phyloP scores from a whole-genome alignment of 2,888 invertebrate species.

The Rotaria sp. region DNA sequence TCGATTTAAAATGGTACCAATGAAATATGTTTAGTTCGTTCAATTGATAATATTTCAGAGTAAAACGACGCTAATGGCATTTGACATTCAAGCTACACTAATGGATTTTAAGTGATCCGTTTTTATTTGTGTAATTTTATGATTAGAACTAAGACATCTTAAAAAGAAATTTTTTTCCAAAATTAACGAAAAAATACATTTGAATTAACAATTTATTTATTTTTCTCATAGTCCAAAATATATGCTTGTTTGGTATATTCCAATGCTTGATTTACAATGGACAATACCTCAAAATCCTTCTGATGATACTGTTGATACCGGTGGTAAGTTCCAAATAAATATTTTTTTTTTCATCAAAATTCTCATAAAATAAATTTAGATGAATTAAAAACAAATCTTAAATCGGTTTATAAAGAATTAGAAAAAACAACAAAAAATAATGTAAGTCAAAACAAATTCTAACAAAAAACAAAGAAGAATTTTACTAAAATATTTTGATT shows the following conservation, averaged over 20 bases:
- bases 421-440: not conserved
- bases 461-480: no score
- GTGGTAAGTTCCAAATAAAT: not conserved
- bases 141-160: no score
- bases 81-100: no score
- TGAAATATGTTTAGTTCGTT: no score
- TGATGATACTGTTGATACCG: not conserved
- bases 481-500: not conserved
- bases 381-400: not conserved
- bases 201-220: not conserved
- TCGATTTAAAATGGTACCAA: no score
- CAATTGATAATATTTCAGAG: no score
- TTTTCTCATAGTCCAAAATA: not conserved
- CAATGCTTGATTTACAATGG: slow-evolving; percentile 16
- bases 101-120: no score
- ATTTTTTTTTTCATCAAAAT: not conserved
- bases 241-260: not conserved
- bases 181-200: not conserved
- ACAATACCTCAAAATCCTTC: not conserved
- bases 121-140: no score
- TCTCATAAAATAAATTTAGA: not conserved
- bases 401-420: slow-evolving; percentile 13
- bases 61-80: no score
- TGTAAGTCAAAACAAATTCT: not conserved
- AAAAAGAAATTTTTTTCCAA: no score